Evolutionary conservation across 2,113 vertebrate species (phyloP), one percentile per base, ranked within the genome.

Genomic region (Colistium nudipinnis): DNA sequence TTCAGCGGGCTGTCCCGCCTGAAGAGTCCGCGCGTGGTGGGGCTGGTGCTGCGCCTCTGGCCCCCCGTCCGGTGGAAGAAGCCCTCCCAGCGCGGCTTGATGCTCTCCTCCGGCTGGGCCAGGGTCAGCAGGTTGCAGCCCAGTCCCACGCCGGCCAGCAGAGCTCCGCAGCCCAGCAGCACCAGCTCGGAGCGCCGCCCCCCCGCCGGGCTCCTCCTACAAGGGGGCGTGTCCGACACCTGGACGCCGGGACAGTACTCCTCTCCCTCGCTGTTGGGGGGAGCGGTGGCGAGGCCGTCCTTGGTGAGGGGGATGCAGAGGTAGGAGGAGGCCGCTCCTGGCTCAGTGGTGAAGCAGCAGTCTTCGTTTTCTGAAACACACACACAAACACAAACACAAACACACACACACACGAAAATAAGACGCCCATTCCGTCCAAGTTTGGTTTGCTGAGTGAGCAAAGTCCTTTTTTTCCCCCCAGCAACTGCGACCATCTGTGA

Each of bases 261-360:
- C 9, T 94, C 93, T 43, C 94, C 93, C 5, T 93, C 92, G 35
- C 82, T 87, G 25, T 96, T 94, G 16, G 90, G 87, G 52, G 88
- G 27, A 43, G 76, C 43, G 1, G 74, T 36, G 2, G 53, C 16
- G 51, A 92, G 91, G 25, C 87, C 92, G 27, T 96, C 95, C 87
- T 94, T 94, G 70, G 95, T 94, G 90, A 96, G 95, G 1, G 97
- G 97, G 86, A 96, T 94, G 89, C 96, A 96, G 93, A 98, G 96
- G 94, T 98, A 98, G 83, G 97, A 94, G 66, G 95, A 89, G 22
- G 88, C 90, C 0, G 64, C 80, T 27, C 55, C 79, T 2, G 92
- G 87, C 62, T 93, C 92, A 20, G 86, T 84, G 7, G 88, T 86
- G 89, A 92, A 94, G 85, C 94, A 94, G 0, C 90, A 92, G 80